Percentiles rank a stretch among this genome's conserved stretches.
Conservation (phyloP, 1,140 invertebrate genomes). For the Dinothrombium tinctorium region DNA sequence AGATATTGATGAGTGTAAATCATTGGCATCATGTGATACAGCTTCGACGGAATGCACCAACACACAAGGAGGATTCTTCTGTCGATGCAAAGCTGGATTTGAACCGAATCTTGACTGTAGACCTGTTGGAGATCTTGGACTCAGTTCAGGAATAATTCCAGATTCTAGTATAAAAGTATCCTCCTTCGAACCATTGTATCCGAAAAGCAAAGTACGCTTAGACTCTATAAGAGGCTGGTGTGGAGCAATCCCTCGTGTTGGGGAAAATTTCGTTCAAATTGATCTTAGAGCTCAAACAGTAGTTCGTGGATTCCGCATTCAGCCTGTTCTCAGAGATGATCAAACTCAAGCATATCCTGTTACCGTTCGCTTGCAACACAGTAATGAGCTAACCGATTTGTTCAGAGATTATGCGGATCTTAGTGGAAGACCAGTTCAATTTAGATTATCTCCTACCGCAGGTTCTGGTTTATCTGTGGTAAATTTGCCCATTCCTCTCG, state of each 20-base stretch:
- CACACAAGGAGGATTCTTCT: constrained; percentile 66
- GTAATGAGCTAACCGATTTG: constrained; percentile 61
- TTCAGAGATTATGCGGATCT: constrained; percentile 76
- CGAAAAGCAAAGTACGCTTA: constrained; percentile 41
- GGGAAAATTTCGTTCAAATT: constrained; percentile 57
- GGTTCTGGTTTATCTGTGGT: constrained; percentile 55
- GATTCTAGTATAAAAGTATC: constrained; percentile 69
- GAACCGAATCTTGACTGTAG: constrained; percentile 63
- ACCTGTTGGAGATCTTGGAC: constrained; percentile 59
- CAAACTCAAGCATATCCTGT: constrained; percentile 56
- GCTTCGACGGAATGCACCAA: constrained; percentile 78
- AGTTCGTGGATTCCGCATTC: constrained; percentile 63
- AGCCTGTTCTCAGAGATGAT: constrained; percentile 29
- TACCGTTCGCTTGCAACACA: constrained; percentile 59
- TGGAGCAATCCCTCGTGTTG: constrained; percentile 52
- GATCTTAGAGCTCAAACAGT: constrained; percentile 74
- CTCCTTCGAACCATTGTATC: constrained; percentile 48
- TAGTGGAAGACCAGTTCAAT: constrained; percentile 68
- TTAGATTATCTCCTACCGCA: constrained; percentile 43
- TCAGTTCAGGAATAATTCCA: constrained; percentile 65
- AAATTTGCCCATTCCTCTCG: constrained; percentile 68
- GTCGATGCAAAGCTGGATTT: constrained; percentile 63
- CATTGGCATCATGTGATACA: constrained; percentile 53
- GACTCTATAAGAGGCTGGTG: constrained; percentile 73
- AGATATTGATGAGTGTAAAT: constrained; percentile 78